phyloP scores from a whole-genome alignment of 2,113 vertebrate genomes.

The Gobius niger region DNA sequence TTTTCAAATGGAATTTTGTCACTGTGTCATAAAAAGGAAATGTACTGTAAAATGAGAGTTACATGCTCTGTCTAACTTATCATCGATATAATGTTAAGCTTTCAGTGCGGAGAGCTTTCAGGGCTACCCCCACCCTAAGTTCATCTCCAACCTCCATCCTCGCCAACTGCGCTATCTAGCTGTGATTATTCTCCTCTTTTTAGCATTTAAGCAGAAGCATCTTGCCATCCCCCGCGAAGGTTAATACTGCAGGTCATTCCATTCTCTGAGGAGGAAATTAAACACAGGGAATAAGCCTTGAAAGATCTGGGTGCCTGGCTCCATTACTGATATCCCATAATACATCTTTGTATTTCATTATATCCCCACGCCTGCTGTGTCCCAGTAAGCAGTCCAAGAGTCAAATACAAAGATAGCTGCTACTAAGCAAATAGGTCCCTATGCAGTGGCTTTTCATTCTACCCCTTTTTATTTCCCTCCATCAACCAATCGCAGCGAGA shows the following conservation, averaged over 20 bases:
- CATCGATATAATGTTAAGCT: not conserved
- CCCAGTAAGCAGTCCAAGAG: constrained; percentile 68
- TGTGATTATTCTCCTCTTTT: constrained; percentile 55
- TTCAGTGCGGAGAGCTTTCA: not conserved
- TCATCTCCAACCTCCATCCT: constrained; percentile 41
- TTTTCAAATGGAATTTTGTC: not conserved
- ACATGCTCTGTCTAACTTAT: not conserved
- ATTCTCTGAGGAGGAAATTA: constrained; percentile 71
- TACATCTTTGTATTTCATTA: constrained; percentile 75
- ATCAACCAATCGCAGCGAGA: constrained; percentile 55
- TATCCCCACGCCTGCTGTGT: constrained; percentile 60
- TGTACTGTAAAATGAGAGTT: not conserved
- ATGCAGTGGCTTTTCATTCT: constrained; percentile 54
- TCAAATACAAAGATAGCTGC: constrained; percentile 73
- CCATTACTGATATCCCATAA: constrained; percentile 71
- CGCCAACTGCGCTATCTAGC: constrained; percentile 37
- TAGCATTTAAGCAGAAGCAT: constrained; percentile 48
- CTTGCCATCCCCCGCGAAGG: constrained; percentile 54
- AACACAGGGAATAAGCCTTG: constrained; percentile 63
- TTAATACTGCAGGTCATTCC: constrained; percentile 69
- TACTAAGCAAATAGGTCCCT: constrained; percentile 70
- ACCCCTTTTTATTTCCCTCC: constrained; percentile 38
- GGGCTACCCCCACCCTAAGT: constrained; percentile 19
- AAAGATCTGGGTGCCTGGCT: constrained; percentile 60
- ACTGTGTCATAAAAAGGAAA: not conserved